Evolutionary conservation across 2,888 invertebrate genomes (phyloP).

Genomic region (Mythimna lalbum): DNA sequence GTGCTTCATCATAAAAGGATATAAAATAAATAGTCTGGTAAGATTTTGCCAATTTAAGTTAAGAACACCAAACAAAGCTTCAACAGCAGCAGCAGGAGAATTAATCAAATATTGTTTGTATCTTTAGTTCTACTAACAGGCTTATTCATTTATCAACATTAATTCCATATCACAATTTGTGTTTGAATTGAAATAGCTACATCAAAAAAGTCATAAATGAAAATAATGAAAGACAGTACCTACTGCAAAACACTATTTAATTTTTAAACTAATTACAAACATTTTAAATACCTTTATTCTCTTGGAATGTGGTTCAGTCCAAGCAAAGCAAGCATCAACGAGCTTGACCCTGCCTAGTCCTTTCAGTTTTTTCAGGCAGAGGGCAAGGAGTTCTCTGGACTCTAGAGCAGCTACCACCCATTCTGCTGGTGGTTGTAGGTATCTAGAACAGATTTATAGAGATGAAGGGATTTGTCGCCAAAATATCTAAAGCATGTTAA

Average conservation of each 20-base stretch:
- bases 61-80: too few species aligned
- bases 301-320: slow-evolving; percentile 99
- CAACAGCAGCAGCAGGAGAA: too few species aligned
- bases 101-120: too few species aligned
- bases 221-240: neutral
- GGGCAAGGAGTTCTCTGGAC: slow-evolving; percentile 96
- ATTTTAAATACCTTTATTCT: slow-evolving; percentile 94
- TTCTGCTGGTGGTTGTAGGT: slow-evolving; percentile 97
- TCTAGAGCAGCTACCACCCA: slow-evolving; percentile 97
- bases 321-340: slow-evolving; percentile 98
- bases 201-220: too few species aligned
- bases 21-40: too few species aligned
- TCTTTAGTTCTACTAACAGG: too few species aligned
- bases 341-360: slow-evolving; percentile 97
- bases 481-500: neutral
- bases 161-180: too few species aligned
- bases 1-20: too few species aligned
- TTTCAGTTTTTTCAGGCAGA: slow-evolving; percentile 98
- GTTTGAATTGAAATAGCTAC: too few species aligned
- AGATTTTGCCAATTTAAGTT: too few species aligned
- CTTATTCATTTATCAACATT: too few species aligned
- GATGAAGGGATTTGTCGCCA: neutral
- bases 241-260: neutral
- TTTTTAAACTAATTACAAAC: neutral
- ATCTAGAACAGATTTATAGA: slow-evolving; percentile 85